phyloP scores from a whole-genome alignment of 2,797 vertebrate species.

The Steatocranus sp. region DNA sequence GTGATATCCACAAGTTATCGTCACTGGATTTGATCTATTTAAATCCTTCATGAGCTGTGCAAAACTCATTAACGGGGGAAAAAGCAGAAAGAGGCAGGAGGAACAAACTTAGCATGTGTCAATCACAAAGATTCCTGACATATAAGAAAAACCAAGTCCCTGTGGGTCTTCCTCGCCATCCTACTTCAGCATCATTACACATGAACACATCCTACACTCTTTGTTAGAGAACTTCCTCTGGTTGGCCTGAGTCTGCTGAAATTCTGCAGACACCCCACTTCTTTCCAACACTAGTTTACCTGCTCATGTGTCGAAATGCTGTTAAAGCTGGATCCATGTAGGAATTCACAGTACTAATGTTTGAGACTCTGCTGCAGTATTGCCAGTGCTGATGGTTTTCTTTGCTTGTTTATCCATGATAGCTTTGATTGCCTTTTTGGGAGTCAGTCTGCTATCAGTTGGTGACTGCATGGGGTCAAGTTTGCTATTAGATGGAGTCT shows the following conservation, averaged over 20 bases:
- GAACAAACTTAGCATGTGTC: slow-evolving; percentile 44
- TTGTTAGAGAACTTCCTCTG: slow-evolving; percentile 6
- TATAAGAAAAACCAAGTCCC: slow-evolving; percentile 34
- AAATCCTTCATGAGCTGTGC: slow-evolving; percentile 43
- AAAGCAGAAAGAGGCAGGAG: slow-evolving; percentile 10
- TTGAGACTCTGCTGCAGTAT: background rate
- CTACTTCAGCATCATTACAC: slow-evolving; percentile 34
- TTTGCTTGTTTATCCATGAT: background rate
- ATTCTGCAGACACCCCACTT: slow-evolving; percentile 30
- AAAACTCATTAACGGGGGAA: slow-evolving; percentile 44
- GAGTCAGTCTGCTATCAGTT: background rate
- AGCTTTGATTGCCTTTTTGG: background rate
- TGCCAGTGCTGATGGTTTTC: background rate
- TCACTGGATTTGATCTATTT: slow-evolving; percentile 57
- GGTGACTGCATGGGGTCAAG: background rate
- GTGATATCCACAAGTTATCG: slow-evolving; percentile 39
- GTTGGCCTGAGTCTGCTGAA: slow-evolving; percentile 24
- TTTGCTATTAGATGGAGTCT: rapidly evolving
- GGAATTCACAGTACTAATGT: background rate
- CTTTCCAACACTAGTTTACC: background rate
- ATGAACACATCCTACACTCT: slow-evolving; percentile 31
- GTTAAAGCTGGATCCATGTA: background rate
- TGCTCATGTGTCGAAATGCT: slow-evolving; percentile 3
- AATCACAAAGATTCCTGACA: slow-evolving; percentile 52
- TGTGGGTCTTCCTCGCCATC: slow-evolving; percentile 8